Conservation (phyloP, 2,113 vertebrate species). For the Zosterops lateralis region DNA sequence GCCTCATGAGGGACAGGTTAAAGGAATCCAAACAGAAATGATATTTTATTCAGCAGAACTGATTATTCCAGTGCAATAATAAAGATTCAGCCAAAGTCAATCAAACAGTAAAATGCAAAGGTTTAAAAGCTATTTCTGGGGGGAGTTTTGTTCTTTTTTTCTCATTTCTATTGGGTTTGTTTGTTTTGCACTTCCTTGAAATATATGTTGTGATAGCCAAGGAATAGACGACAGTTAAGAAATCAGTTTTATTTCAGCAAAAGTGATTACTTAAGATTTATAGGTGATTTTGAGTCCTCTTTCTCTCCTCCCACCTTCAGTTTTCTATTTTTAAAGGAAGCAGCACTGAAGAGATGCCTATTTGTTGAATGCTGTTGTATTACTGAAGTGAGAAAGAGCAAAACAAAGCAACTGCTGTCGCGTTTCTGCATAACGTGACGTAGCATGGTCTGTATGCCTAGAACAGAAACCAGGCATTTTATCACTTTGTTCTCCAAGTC, state of each 20-base stretch:
- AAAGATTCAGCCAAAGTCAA: not conserved
- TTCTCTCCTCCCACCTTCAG: not conserved
- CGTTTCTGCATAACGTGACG: not conserved
- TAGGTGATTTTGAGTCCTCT: not conserved
- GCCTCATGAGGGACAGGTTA: not conserved
- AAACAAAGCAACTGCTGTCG: slow-evolving; percentile 8
- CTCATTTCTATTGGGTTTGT: not conserved
- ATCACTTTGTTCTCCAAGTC: not conserved
- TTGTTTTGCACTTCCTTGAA: not conserved
- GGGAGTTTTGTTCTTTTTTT: not conserved
- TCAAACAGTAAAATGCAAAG: not conserved
- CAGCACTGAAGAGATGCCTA: not conserved
- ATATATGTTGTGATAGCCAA: not conserved
- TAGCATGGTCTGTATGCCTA: not conserved
- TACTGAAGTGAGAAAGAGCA: not conserved
- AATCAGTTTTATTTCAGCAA: not conserved
- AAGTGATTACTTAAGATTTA: not conserved
- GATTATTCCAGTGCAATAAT: not conserved
- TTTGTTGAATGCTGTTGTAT: not conserved
- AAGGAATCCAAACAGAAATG: not conserved
- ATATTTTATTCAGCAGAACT: not conserved
- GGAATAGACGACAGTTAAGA: not conserved
- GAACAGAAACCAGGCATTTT: not conserved
- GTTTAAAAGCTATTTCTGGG: not conserved
- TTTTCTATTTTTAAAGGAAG: not conserved